Base-by-base conservation (phyloP, 2,888 invertebrate genomes). In the Hirtodrosophila cameraria region DNA sequence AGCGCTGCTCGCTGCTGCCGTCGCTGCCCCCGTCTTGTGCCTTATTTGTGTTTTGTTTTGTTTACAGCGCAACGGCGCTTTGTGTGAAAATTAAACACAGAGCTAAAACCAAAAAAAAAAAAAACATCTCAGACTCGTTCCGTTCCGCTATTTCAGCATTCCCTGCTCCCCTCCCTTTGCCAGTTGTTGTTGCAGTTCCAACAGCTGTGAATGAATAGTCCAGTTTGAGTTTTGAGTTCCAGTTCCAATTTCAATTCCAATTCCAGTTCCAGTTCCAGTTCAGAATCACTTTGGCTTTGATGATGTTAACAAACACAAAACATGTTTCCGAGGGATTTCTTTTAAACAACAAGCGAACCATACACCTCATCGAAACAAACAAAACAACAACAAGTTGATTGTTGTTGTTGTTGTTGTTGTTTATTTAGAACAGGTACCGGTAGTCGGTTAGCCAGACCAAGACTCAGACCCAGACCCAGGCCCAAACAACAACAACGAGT, bases 381-480 rank as follows among this genome's bases (percentile, higher is more conserved):
- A 71, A 66, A 73, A 54, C 71, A 45, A 46, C 48, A 70, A 65
- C 75, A 65, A 67, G 57, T 76, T 63, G 59, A 45, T 45, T 49
- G 59, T 54, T 54, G 53, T 36, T 31, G 33, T 41, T 57, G 46
- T 36, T 46, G 45, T 42, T 45, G 62, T n/a, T 68, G 49, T 48
- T 61, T 63, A 23, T 68, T 73, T 75, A 81, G 88, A 87, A 88
- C 88, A 88, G 88, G 85, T 88, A 89, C 88, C 87, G 86, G 88
- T 77, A 78, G 61, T 48, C 35, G 46, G 35, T 30, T 38, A 42
- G n/a, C 52, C 48, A 48, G 18, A 27, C 31, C 33, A 39, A 48
- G 18, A 27, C 31, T 27, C 57, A 25, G 36, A 30, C 11, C 25
- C 54, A 46, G 25, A 23, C 39, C 62, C 55, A 43, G 54, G 59